Percentiles rank a stretch among this genome's conserved stretches.
Evolutionary conservation across 2,888 invertebrate genomes (phyloP).

Genomic region (Agrochola litura): DNA sequence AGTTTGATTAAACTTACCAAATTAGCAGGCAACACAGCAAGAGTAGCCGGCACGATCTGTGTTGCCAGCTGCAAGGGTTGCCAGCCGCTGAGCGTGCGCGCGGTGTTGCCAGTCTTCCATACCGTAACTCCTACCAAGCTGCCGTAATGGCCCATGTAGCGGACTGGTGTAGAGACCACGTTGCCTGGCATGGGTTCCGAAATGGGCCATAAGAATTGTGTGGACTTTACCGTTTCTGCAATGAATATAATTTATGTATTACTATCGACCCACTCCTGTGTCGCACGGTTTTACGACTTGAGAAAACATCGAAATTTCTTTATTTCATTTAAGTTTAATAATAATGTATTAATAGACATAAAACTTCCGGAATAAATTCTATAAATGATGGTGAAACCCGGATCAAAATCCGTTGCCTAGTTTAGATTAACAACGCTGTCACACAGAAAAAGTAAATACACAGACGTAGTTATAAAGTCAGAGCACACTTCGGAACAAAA

Average conservation of each 20-base stretch:
- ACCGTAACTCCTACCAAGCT: conserved; percentile 93
- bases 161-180: conserved; percentile 90
- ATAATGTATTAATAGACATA: no score
- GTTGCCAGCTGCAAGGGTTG: conserved; percentile 96
- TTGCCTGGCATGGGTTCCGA: conserved; percentile 92
- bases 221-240: conserved; percentile 93
- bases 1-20: conserved; percentile 73
- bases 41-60: conserved; percentile 96
- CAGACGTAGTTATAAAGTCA: no score
- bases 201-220: conserved; percentile 92
- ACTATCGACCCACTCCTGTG: background rate
- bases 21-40: conserved; percentile 94
- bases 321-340: background rate
- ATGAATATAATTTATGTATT: conserved; percentile 56
- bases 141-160: conserved; percentile 93
- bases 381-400: background rate
- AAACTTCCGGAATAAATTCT: background rate
- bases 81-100: conserved; percentile 93
- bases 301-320: no score
- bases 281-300: no score
- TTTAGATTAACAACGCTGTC: background rate
- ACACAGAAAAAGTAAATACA: background rate
- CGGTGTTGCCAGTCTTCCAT: conserved; percentile 89
- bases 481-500: background rate
- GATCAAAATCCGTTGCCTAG: background rate